Evolutionary conservation across 92 coral and sea anemone species (phyloP), one percentile per base, ranked within the genome.

Genomic region (Zoanthus gigantus): DNA sequence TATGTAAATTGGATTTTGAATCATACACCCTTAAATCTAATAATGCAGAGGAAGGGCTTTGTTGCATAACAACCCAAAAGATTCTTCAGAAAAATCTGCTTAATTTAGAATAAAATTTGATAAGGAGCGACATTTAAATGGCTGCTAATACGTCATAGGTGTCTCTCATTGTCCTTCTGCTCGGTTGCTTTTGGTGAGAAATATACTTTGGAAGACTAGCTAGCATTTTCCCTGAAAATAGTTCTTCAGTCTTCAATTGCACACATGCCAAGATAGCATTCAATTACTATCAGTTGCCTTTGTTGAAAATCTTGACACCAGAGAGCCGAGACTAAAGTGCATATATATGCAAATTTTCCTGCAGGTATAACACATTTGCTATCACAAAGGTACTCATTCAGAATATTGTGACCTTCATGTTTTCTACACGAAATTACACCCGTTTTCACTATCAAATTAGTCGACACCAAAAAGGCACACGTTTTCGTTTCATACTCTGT

Each of bases 31-130:
- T 81, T 23, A 81, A 79, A 65, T 46, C 85, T 46, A 48, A 67
- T 66, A 81, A 81, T 47, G 46, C 5, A 31, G 45, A 4, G 31
- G 66, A 81, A 81, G 28, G 75, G 45, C 60, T 30, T 81, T 67
- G 85, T 81, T 37, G 85, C 93, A 85, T 94, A 86, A 91, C 98
- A 87, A 94, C 98, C 58, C 83, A 6, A 82, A 9, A 30, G 79
- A 34, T 84, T 79, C 90, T 84, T 88, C 76, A 80, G 72, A 93
- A 94, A 91, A 89, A 94, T 94, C 82, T 86, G 75, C 85, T 84
- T 83, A 81, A 68, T 30, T 56, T 81, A 81, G 71, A 81, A 81
- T 67, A 81, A 48, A 81, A 46, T 47, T 65, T 81, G 85, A 81
- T 71, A 65, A 81, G 74, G 23, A 81, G 75, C 75, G 72, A 71